These are phyloP conservation scores for Megalops atlanticus DNA, from an alignment of 2,113 vertebrate genomes.

Conservation along the genomic window DNA sequence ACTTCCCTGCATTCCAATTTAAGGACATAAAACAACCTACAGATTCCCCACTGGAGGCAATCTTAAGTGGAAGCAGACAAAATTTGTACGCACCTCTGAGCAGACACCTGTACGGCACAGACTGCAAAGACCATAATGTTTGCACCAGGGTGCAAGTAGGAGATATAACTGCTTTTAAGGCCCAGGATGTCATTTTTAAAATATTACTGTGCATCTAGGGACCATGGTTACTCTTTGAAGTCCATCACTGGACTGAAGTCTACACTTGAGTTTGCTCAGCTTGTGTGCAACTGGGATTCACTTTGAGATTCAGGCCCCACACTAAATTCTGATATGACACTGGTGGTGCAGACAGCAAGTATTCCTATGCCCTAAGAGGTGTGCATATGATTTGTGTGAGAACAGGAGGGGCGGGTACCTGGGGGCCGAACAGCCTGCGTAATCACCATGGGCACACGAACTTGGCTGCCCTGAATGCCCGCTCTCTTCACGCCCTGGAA, in stretches of 20 bases:
- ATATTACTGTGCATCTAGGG: neutral
- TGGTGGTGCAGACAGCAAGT: neutral
- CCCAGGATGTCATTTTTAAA: neutral
- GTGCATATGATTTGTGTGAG: neutral
- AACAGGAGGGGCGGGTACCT: constrained; percentile 55
- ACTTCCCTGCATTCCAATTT: constrained; percentile 71
- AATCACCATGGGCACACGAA: constrained; percentile 73
- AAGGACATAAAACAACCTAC: constrained; percentile 73
- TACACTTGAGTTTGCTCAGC: neutral
- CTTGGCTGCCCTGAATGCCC: constrained; percentile 67
- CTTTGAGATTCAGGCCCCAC: too few relatives aligned
- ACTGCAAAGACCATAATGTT: neutral
- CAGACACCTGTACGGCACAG: constrained; percentile 33
- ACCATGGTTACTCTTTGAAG: too few relatives aligned
- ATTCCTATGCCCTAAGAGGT: neutral
- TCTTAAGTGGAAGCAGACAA: constrained; percentile 60
- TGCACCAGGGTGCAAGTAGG: neutral
- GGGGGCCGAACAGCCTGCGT: constrained; percentile 69
- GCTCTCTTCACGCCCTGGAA: constrained; percentile 65
- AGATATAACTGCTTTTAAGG: neutral
- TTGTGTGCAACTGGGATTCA: too few relatives aligned
- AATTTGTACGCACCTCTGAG: constrained; percentile 48
- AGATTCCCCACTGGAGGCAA: constrained; percentile 65
- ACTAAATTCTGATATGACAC: neutral
- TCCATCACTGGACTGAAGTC: neutral